Evolutionary conservation across 2,888 invertebrate species (phyloP).

Genomic region (Erannis defoliaria): DNA sequence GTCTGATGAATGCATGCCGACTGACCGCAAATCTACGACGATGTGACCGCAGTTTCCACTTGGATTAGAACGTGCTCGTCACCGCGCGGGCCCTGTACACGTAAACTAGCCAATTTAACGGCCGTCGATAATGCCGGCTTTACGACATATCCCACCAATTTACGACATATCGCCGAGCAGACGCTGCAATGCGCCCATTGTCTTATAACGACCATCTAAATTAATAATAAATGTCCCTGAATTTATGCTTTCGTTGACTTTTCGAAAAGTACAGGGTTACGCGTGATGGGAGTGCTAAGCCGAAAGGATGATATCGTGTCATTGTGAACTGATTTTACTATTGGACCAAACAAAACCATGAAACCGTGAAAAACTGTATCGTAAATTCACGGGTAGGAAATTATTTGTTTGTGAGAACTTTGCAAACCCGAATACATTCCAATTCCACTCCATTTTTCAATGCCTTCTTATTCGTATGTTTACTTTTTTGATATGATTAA

Average conservation of each 20-base stretch:
- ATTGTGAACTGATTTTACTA: too few relatives aligned
- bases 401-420: not conserved
- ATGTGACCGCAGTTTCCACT: not conserved
- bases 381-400: not conserved
- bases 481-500: too few relatives aligned
- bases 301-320: too few relatives aligned
- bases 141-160: slow-evolving; percentile 79
- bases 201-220: slow-evolving; percentile 44
- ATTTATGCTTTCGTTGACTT: not conserved
- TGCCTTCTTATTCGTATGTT: slow-evolving; percentile 10
- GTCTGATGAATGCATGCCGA: not conserved
- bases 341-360: too few relatives aligned
- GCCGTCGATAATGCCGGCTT: slow-evolving; percentile 78
- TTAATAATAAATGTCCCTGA: slow-evolving; percentile 7
- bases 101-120: slow-evolving; percentile 74
- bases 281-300: too few relatives aligned
- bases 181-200: slow-evolving; percentile 65
- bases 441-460: too few relatives aligned
- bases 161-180: slow-evolving; percentile 80
- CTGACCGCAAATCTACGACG: not conserved
- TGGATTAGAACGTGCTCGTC: slow-evolving; percentile 35
- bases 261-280: not conserved
- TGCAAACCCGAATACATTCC: slow-evolving; percentile 22
- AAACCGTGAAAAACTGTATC: too few relatives aligned
- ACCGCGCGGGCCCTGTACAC: slow-evolving; percentile 62